phyloP scores from a whole-genome alignment of 2,113 vertebrate species.

The Barbus barbus region DNA sequence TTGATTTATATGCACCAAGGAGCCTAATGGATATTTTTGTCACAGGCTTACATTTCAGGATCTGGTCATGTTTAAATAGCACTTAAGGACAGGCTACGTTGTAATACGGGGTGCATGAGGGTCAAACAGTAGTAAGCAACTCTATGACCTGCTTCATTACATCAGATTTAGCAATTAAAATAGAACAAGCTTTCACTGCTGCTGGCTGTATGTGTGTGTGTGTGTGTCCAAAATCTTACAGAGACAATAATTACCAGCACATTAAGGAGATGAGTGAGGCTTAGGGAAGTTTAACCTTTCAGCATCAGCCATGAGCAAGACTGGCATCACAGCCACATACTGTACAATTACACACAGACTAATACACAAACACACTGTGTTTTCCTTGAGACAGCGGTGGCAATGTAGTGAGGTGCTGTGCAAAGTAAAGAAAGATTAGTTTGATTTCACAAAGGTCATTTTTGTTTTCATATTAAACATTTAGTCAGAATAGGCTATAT shows the following conservation, averaged over 20 bases:
- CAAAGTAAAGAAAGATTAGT: background rate
- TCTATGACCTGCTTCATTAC: conserved; percentile 39
- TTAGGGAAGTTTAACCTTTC: conserved; percentile 69
- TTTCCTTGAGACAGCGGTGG: too few relatives aligned
- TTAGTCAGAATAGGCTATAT: too few relatives aligned
- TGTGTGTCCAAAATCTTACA: conserved; percentile 30
- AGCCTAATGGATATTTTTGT: conserved; percentile 28
- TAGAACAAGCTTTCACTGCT: conserved; percentile 18
- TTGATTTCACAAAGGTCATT: too few relatives aligned
- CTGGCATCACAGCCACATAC: background rate
- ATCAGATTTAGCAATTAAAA: conserved; percentile 50
- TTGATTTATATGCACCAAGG: background rate
- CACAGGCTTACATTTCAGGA: conserved; percentile 40
- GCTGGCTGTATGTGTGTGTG: conserved; percentile 1
- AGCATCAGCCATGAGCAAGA: conserved; percentile 54
- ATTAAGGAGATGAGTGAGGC: conserved; percentile 73
- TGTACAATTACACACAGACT: too few relatives aligned
- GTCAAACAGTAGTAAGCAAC: conserved; percentile 32
- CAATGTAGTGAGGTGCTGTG: background rate
- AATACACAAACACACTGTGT: too few relatives aligned
- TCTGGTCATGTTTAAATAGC: conserved; percentile 26
- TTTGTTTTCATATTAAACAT: too few relatives aligned
- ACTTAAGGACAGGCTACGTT: conserved; percentile 20
- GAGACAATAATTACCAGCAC: conserved; percentile 71
- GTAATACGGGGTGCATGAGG: background rate